A percentile compares a stretch with the other conserved stretches of the same genome.
These are phyloP conservation scores for Calonectris borealis DNA, from an alignment of 2,113 vertebrate genomes.

Conservation along the genomic window DNA sequence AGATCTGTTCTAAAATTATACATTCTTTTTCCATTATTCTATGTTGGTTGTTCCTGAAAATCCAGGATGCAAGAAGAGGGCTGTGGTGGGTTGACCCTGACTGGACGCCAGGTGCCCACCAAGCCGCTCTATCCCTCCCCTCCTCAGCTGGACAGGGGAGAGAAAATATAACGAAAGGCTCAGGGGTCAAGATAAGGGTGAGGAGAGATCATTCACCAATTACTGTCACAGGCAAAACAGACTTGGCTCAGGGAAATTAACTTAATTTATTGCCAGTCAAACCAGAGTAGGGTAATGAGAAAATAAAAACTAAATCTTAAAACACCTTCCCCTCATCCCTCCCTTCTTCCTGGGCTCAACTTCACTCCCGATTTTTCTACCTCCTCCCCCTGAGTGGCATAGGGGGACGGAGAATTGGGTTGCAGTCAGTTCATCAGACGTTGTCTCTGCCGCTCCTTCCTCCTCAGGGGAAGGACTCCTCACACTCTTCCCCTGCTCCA, in stretches of 20 bases:
- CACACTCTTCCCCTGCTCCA: too few species aligned
- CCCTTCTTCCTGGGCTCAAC: too few species aligned
- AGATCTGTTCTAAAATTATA: not conserved
- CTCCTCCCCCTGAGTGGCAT: too few species aligned
- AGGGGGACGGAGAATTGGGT: too few species aligned
- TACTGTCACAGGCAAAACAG: not conserved
- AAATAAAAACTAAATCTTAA: too few species aligned
- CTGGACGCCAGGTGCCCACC: not conserved
- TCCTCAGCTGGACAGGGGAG: not conserved
- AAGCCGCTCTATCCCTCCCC: not conserved
- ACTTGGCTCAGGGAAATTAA: not conserved
- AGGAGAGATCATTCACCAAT: not conserved
- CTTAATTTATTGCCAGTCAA: not conserved
- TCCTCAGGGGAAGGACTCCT: too few species aligned
- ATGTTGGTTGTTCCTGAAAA: not conserved
- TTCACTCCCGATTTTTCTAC: too few species aligned
- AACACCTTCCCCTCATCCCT: too few species aligned
- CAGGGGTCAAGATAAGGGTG: not conserved
- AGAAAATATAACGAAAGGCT: not conserved
- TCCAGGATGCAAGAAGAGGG: not conserved
- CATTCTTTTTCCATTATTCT: not conserved
- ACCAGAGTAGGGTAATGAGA: not conserved
- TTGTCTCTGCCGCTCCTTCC: too few species aligned
- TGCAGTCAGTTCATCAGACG: too few species aligned
- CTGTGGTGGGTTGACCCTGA: not conserved